These are phyloP conservation scores for Polypedilum pembai DNA, from an alignment of 1,140 invertebrate genomes.

Conservation along the genomic window DNA sequence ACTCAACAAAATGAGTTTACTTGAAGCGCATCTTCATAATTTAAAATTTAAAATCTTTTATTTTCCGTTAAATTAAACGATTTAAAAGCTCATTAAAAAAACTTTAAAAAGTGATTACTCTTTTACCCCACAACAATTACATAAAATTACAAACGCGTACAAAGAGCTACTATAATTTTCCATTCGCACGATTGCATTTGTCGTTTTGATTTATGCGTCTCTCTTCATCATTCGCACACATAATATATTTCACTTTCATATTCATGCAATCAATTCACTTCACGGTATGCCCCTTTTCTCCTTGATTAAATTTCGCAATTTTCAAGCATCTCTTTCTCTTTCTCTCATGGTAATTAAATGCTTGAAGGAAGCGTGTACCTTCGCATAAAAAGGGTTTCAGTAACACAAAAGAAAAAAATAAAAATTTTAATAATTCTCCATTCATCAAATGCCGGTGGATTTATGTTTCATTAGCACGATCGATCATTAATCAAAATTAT, in stretches of 20 bases:
- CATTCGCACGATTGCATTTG: slow-evolving; percentile 16
- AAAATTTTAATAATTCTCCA: slow-evolving; percentile 3
- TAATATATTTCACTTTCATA: slow-evolving; percentile 3
- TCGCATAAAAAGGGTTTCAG: background rate
- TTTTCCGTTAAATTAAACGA: too few relatives aligned
- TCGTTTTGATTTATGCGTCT: background rate
- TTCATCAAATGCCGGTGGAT: background rate
- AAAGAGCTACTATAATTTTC: background rate
- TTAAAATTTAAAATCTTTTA: too few relatives aligned
- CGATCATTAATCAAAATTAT: slow-evolving; percentile 25
- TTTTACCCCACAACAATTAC: background rate
- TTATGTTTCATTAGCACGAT: slow-evolving; percentile 12
- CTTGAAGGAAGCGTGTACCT: too few relatives aligned
- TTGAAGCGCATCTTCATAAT: too few relatives aligned
- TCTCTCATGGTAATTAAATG: too few relatives aligned
- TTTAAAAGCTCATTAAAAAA: background rate
- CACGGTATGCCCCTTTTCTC: background rate
- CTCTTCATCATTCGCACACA: background rate
- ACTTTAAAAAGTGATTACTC: background rate
- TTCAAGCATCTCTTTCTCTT: background rate
- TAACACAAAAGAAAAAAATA: too few relatives aligned
- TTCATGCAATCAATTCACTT: background rate
- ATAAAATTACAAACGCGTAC: background rate
- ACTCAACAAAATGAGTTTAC: too few relatives aligned
- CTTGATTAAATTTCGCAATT: slow-evolving; percentile 28